phyloP scores from a whole-genome alignment of 2,888 invertebrate genomes.

The Tiphia femorata region DNA sequence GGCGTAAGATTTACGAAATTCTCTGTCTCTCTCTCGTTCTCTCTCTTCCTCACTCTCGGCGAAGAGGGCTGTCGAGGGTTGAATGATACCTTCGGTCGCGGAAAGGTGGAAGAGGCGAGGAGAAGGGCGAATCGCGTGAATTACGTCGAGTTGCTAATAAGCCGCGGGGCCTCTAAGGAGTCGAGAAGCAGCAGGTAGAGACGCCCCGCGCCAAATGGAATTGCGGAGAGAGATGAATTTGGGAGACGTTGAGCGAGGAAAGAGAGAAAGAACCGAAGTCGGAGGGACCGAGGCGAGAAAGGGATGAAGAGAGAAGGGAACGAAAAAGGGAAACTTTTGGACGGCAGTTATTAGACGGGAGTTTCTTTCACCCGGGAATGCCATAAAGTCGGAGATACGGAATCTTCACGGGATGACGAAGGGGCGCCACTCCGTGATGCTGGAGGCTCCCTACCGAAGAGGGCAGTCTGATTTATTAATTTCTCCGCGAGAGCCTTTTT shows the following conservation, averaged over 20 bases:
- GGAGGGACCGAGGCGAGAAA: too few species aligned
- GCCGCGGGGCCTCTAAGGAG: not conserved
- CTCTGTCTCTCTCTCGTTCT: not conserved
- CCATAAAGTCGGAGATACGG: slow-evolving; percentile 36
- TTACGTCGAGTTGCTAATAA: not conserved
- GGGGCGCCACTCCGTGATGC: slow-evolving; percentile 21
- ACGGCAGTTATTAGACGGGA: slow-evolving; percentile 35
- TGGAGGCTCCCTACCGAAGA: slow-evolving; percentile 24
- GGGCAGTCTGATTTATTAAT: slow-evolving; percentile 51
- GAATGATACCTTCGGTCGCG: too few species aligned
- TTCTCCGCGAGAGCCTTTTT: slow-evolving; percentile 23
- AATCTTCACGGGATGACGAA: slow-evolving; percentile 31
- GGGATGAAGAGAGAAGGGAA: not conserved
- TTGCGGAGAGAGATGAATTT: not conserved
- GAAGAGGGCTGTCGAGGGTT: too few species aligned
- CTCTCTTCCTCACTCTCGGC: not conserved
- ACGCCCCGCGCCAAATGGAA: not conserved
- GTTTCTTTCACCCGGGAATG: slow-evolving; percentile 35
- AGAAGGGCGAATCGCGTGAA: not conserved
- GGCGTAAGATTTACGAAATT: not conserved
- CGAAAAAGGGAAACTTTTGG: slow-evolving; percentile 9
- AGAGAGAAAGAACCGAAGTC: not conserved
- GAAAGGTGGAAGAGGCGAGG: not conserved
- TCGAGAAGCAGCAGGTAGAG: too few species aligned
- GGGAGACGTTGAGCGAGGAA: not conserved